phyloP scores from a whole-genome alignment of 2,888 invertebrate species.

The Erebia ligea region DNA sequence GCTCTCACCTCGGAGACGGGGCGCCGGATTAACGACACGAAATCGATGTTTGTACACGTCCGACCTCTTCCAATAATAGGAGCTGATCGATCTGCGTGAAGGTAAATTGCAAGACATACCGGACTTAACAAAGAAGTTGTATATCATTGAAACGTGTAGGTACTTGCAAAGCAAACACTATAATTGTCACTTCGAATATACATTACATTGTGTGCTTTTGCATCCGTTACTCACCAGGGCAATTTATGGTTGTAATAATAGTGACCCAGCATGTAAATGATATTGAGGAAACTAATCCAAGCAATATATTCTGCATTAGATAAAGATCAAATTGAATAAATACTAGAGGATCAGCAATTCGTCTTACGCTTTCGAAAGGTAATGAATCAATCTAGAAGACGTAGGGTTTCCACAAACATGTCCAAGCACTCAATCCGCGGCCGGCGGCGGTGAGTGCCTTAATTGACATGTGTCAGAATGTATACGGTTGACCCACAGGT shows the following conservation, averaged over 20 bases:
- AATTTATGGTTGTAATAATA: slow-evolving; percentile 37
- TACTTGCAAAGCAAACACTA: slow-evolving; percentile 53
- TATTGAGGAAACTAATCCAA: slow-evolving; percentile 39
- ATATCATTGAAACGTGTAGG: slow-evolving; percentile 58
- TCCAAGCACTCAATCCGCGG: slow-evolving; percentile 78
- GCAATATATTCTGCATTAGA: slow-evolving; percentile 39
- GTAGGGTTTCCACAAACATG: slow-evolving; percentile 79
- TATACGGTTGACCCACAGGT: slow-evolving; percentile 76
- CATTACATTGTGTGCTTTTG: slow-evolving; percentile 42
- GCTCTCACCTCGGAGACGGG: slow-evolving; percentile 70
- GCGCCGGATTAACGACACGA: slow-evolving; percentile 76
- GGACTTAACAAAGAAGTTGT: slow-evolving; percentile 71
- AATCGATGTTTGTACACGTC: slow-evolving; percentile 83
- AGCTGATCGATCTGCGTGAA: slow-evolving; percentile 75
- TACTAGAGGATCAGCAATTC: slow-evolving; percentile 45
- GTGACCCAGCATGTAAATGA: slow-evolving; percentile 33
- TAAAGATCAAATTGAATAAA: slow-evolving; percentile 40
- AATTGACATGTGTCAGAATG: slow-evolving; percentile 83
- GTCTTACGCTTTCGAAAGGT: slow-evolving; percentile 52
- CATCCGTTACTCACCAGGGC: slow-evolving; percentile 31
- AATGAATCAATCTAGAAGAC: slow-evolving; percentile 76
- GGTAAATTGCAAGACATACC: slow-evolving; percentile 77
- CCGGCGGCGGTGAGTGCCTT: slow-evolving; percentile 71
- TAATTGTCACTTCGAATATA: slow-evolving; percentile 65
- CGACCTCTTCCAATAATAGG: slow-evolving; percentile 80